Evolutionary conservation across 2,113 vertebrate genomes (phyloP).

Genomic region (Bostrychus sinensis): DNA sequence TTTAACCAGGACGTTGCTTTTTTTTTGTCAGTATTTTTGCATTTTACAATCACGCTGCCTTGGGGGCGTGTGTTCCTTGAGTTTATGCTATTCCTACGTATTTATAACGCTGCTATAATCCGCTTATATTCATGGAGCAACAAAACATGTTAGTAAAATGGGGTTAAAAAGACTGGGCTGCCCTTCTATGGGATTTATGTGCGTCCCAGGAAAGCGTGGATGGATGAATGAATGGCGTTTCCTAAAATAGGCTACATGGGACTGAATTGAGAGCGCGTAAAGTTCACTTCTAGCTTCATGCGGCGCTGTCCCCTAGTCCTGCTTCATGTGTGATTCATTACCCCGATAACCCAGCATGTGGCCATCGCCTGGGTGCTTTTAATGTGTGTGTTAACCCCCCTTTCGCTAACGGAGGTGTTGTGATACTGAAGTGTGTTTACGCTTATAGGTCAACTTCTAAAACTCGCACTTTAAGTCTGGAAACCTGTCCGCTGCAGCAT

Average conservation of each 20-base stretch:
- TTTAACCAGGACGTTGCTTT: no score
- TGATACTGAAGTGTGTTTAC: conserved; percentile 29
- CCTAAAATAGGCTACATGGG: neutral
- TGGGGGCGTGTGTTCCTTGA: neutral
- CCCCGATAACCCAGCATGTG: conserved; percentile 67
- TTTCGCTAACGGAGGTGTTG: conserved; percentile 13
- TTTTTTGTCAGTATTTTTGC: no score
- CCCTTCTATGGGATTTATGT: neutral
- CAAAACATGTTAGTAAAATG: conserved; percentile 6
- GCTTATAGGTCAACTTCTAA: conserved; percentile 21
- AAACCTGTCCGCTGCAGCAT: conserved; percentile 4
- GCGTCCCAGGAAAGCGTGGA: neutral
- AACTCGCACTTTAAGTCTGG: conserved; percentile 32
- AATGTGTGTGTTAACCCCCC: conserved; percentile 12
- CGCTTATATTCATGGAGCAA: conserved; percentile 3
- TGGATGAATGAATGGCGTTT: neutral
- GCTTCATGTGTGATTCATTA: conserved; percentile 48
- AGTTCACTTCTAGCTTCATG: neutral
- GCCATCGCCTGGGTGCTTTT: conserved; percentile 33
- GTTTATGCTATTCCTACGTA: neutral
- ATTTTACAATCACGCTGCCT: neutral
- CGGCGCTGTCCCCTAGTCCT: neutral
- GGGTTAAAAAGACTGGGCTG: neutral
- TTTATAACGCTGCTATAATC: conserved; percentile 4
- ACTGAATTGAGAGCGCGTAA: neutral